Evolutionary conservation across 1,140 invertebrate species (phyloP).

Genomic region (Tyrophagus putrescentiae): DNA sequence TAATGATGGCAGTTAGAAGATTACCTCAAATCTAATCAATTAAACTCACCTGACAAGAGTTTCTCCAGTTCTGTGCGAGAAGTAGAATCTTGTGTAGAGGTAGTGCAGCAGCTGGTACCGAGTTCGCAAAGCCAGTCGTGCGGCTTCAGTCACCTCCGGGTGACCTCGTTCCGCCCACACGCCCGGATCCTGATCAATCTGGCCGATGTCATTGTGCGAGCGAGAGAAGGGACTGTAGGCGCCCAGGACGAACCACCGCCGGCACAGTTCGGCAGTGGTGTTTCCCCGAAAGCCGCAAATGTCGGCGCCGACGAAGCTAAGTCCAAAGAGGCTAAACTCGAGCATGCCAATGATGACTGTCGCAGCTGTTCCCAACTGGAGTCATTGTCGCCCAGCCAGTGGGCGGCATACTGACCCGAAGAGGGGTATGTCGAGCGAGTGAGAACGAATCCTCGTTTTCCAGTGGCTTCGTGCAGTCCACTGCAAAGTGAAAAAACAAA

Average conservation of each 20-base stretch:
- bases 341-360: slow-evolving; percentile 43
- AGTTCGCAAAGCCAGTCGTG: slow-evolving; percentile 44
- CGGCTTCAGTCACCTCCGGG: slow-evolving; percentile 45
- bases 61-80: slow-evolving; percentile 30
- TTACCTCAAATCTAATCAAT: slow-evolving; percentile 69
- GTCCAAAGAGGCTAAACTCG: slow-evolving; percentile 64
- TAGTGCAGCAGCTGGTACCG: slow-evolving; percentile 63
- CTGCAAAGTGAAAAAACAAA: slow-evolving; percentile 35
- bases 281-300: slow-evolving; percentile 32
- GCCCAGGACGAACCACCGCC: slow-evolving; percentile 57
- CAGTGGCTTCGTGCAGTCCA: slow-evolving; percentile 46
- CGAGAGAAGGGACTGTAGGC: slow-evolving; percentile 49
- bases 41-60: slow-evolving; percentile 41
- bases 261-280: slow-evolving; percentile 46
- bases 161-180: slow-evolving; percentile 20
- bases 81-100: slow-evolving; percentile 41
- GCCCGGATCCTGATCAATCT: slow-evolving; percentile 37
- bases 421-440: slow-evolving; percentile 41
- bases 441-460: slow-evolving; percentile 39
- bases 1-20: slow-evolving; percentile 48
- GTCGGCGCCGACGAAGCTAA: slow-evolving; percentile 30
- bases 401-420: slow-evolving; percentile 39
- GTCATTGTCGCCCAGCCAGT: slow-evolving; percentile 44
- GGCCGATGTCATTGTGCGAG: slow-evolving; percentile 61
- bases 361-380: slow-evolving; percentile 38